Evolutionary conservation across 1,140 invertebrate species (phyloP), one percentile per base, ranked within the genome.

Genomic region (Drosophila auraria): DNA sequence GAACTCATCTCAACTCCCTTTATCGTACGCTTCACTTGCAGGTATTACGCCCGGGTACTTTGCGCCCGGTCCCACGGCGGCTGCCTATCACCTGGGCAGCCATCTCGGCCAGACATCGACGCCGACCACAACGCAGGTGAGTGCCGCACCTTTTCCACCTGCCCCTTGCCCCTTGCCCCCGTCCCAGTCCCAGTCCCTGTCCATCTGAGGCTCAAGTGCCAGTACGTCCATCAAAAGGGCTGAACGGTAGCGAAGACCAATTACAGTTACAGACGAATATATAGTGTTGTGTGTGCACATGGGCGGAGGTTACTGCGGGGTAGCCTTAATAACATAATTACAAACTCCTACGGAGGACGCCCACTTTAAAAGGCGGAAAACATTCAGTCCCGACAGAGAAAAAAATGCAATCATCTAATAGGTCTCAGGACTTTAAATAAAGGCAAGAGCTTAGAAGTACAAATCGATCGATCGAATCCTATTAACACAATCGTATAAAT

Each of bases 21-120:
- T 44, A 54, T 63, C 74, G 51, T 69, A 80, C 42, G 20, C 40
- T 79, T 89, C 62, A 78, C 54, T 87, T 87, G 66, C 84, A 93
- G 92, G 92, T 68, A 93, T 93, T 70, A 92, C 92, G 66, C 92
- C 92, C 61, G 91, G 92, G 63, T 93, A 93, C 76, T 93, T 93
- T 66, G 92, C 92, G 36, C 92, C 92, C 49, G 92, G 92, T 58
- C 92, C 91, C 80, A 90, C 90, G 78, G 92, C 91, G 58, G 91
- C 92, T 47, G 92, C 92, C 82, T 93, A 93, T 89, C 92, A 93
- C 64, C 86, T 93, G 82, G 92, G 92, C 91, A 93, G 92, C 71
- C 92, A 93, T 87, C 84, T 93, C 75, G 79, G 91, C 69, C 92
- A 93, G 79, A 86, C 86, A 79, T 86, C 92, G 61, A 92, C 89